Conservation (phyloP, 2,797 vertebrate genomes). For the Anomalospiza imberbis region DNA sequence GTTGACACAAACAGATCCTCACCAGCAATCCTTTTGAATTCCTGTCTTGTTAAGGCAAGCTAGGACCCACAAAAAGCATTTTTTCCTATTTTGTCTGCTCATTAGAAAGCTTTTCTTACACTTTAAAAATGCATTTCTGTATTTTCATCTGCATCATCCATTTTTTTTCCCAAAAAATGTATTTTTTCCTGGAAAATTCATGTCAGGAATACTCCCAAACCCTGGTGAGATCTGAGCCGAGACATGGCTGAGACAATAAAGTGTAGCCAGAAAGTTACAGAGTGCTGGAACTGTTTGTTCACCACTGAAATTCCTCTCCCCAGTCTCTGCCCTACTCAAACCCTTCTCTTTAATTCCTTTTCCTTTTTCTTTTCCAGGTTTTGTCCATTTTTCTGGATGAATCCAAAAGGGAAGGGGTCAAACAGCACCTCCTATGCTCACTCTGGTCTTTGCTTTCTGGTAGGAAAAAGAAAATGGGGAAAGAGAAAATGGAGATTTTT, state of each 20-base stretch:
- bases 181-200: neutral
- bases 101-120: rapidly evolving
- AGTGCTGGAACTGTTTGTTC: neutral
- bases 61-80: neutral
- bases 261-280: neutral
- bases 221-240: neutral
- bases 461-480: neutral
- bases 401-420: neutral
- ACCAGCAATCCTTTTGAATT: neutral
- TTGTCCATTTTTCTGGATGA: neutral
- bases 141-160: neutral
- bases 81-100: neutral
- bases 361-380: neutral
- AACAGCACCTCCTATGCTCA: rapidly evolving
- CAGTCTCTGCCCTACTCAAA: neutral
- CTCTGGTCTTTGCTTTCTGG: neutral
- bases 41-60: neutral
- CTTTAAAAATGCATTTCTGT: neutral
- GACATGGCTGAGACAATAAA: neutral
- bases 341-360: neutral
- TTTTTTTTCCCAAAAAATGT: neutral
- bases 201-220: neutral
- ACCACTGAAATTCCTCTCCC: neutral
- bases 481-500: neutral
- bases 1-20: neutral